Evolutionary conservation across 2,113 vertebrate species (phyloP).

Genomic region (Ibidorhyncha struthersii): DNA sequence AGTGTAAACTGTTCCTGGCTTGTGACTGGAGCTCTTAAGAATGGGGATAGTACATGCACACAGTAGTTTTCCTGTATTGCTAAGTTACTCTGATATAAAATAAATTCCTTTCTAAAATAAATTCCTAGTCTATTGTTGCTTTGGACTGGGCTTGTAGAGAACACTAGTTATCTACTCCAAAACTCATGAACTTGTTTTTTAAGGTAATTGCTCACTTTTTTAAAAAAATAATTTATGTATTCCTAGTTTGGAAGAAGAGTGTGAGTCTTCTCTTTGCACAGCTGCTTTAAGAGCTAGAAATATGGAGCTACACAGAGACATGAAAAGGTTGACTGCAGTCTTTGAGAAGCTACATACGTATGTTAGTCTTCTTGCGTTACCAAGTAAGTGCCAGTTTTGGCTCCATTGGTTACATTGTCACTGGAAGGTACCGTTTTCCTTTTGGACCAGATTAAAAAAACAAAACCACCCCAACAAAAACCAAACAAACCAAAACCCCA

Average conservation of each 20-base stretch:
- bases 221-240: conserved; percentile 59
- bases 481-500: background rate
- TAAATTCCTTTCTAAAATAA: background rate
- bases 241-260: conserved; percentile 95
- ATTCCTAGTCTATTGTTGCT: background rate
- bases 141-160: background rate
- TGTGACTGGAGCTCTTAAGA: background rate
- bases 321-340: conserved; percentile 85
- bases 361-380: conserved; percentile 86
- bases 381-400: conserved; percentile 81
- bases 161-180: background rate
- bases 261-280: conserved; percentile 88
- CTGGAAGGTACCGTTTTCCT: background rate
- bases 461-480: background rate
- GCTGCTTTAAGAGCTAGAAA: conserved; percentile 86
- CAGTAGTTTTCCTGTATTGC: background rate
- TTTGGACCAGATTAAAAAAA: background rate
- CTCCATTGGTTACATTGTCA: background rate
- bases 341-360: conserved; percentile 94
- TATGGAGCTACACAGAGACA: conserved; percentile 86
- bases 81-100: background rate
- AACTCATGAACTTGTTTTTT: background rate
- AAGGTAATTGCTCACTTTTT: conserved; percentile 28
- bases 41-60: background rate
- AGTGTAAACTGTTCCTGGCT: background rate